Evolutionary conservation across 2,797 vertebrate species (phyloP).

Genomic region (Acanthis flammea): DNA sequence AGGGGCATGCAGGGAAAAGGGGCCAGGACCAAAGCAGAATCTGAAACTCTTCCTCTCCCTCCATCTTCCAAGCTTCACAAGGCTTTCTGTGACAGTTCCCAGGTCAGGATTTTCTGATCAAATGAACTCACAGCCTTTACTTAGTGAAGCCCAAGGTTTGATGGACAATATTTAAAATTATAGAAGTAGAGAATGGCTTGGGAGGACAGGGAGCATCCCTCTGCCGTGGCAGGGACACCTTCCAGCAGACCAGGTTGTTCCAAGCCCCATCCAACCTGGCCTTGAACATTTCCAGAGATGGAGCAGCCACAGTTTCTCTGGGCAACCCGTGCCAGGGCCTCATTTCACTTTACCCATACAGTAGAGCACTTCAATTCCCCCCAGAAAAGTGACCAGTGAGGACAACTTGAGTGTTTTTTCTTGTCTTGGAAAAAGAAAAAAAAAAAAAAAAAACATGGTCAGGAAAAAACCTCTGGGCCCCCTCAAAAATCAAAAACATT

Average conservation of each 20-base stretch:
- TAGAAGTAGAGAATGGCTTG: neutral
- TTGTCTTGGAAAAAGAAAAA: neutral
- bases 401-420: neutral
- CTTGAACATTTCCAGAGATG: neutral
- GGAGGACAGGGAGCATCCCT: neutral
- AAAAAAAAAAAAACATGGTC: fast-evolving
- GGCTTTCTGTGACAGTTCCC: neutral
- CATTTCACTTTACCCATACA: neutral
- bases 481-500: neutral
- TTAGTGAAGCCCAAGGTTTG: neutral
- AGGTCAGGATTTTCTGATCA: neutral
- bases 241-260: neutral
- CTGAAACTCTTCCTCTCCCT: neutral
- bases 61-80: neutral
- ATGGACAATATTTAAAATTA: neutral
- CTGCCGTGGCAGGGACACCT: neutral
- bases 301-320: neutral
- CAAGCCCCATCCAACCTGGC: neutral
- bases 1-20: fast-evolving
- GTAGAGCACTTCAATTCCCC: neutral
- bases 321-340: neutral
- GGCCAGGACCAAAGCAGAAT: neutral
- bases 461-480: fast-evolving
- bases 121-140: neutral
- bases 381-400: neutral